phyloP scores from a whole-genome alignment of 2,113 vertebrate species.

The Cryptotis parvus region DNA sequence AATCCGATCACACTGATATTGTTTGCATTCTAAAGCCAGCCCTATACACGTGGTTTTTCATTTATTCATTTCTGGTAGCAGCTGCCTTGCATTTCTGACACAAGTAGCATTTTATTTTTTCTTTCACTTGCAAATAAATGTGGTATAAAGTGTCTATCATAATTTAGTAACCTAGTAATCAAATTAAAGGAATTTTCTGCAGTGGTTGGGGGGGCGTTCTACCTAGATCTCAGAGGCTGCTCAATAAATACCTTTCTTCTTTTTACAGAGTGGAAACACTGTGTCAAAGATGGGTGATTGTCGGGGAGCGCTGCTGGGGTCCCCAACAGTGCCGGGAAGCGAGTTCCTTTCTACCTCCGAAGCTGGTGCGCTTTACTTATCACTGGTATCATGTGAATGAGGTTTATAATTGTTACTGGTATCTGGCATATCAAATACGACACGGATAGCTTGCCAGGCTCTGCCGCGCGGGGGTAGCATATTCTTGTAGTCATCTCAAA shows the following conservation, averaged over 20 bases:
- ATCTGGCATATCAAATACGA: too few relatives aligned
- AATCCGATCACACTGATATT: background rate
- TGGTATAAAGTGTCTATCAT: background rate
- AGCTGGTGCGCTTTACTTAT: too few relatives aligned
- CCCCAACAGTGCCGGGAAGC: too few relatives aligned
- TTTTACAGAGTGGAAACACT: background rate
- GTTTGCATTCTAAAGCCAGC: background rate
- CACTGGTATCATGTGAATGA: too few relatives aligned
- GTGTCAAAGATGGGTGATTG: background rate
- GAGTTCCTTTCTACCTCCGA: too few relatives aligned
- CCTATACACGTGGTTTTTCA: background rate
- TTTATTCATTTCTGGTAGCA: background rate
- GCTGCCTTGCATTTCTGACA: background rate
- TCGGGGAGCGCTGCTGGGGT: too few relatives aligned
- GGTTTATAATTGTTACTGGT: too few relatives aligned
- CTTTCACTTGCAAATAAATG: constrained; percentile 24
- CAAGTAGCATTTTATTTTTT: background rate
- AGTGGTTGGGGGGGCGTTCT: background rate
- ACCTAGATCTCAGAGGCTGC: background rate
- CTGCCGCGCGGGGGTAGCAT: too few relatives aligned
- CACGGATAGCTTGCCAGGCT: too few relatives aligned
- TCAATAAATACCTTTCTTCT: background rate
- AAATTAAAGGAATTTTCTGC: background rate
- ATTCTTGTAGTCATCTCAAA: too few relatives aligned
- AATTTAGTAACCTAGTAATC: background rate